Base-by-base conservation (phyloP, 1,140 invertebrate genomes). In the Tetranychus cinnabarinus region DNA sequence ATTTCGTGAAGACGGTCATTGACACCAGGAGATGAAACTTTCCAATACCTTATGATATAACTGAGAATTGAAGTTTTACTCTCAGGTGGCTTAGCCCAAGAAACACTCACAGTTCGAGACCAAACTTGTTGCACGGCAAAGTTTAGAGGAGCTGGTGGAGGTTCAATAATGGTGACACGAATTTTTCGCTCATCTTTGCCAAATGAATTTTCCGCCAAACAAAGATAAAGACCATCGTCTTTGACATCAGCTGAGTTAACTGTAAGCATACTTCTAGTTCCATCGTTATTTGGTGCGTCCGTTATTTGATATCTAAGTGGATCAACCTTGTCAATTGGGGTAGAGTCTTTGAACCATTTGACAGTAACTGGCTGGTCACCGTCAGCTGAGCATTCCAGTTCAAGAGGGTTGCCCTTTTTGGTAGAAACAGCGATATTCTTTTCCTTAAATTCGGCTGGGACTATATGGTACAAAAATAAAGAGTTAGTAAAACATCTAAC, bases 301-400 rank as follows among this genome's bases (percentile, higher is more conserved):
- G 62, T 65, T 31, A 69, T 68, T 58, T 69, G 66, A 59, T 64
- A 68, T 46, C 67, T 68, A 37, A 42, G 42, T 7, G 8, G 15
- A 15, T 45, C 39, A 7, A 55, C n/a, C n/a, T 63, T 62, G 12
- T 62, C 52, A 3, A 63, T 45, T 39, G 42, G 56, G 3, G 39
- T 37, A n/a, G 37, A 42, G 42, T 65, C 64, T 60, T 69, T 69
- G 0, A 61, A 61, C 92, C 91, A 96, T 33, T 88, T 78, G 56
- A 96, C 90, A 66, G 88, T 87, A 70, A 97, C 86, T 36, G 91
- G 90, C 77, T 89, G 89, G 74, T 96, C 90, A 59, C 92, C 90
- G 68, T 87, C 85, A n/a, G 88, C 89, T 75, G 91, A 86, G 71
- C 91, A 95, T 70, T 92, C 86, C 59, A 97, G 70, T 34, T 90